Evolutionary conservation across 1,140 invertebrate species (phyloP), one percentile per base, ranked within the genome.

Genomic region (Apis dorsata): DNA sequence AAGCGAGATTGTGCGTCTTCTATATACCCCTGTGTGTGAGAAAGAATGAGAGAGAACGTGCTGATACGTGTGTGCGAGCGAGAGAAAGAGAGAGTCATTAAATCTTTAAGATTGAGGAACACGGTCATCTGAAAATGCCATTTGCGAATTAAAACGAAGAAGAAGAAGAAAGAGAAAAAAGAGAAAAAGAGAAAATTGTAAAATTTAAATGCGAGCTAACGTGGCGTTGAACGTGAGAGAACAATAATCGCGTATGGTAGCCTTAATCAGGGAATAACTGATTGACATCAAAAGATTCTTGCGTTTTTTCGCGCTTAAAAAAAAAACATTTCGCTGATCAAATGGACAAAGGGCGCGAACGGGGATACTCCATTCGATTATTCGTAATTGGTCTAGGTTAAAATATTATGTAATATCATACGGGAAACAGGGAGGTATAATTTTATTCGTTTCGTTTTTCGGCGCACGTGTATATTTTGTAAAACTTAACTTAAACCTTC

Each of bases 141-240:
- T 79, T 73, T 34, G 70, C 70, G 75, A 71, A 73, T 86, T 75
- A 55, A 78, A 19, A 34, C 34, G 9, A 28, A 13, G 24, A 65
- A 11, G 19, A 66, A 68, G 19, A 49, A 24, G 9, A 53, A n/a
- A 8, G 19, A 44, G 19, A n/a, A 24, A 24, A 70, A n/a, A 12
- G 4, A 44, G 13, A 49, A 60, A 74, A 71, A 10, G 65, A 13
- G 65, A 68, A 72, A 44, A 49, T 53, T 76, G 49, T 86, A 76
- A 86, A 70, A 53, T 84, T 76, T 69, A 84, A 24, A 24, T 66
- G 70, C 73, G 81, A 68, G 51, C 72, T 80, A 79, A 68, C 66
- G 70, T 73, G 62, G 85, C 84, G 77, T 53, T 73, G 81, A 86
- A 86, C 86, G 85, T 79, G 75, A 83, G 85, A 86, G 74, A 74